These are phyloP conservation scores for Cataglyphis cursor DNA, from an alignment of 2,888 invertebrate species.

Conservation along the genomic window DNA sequence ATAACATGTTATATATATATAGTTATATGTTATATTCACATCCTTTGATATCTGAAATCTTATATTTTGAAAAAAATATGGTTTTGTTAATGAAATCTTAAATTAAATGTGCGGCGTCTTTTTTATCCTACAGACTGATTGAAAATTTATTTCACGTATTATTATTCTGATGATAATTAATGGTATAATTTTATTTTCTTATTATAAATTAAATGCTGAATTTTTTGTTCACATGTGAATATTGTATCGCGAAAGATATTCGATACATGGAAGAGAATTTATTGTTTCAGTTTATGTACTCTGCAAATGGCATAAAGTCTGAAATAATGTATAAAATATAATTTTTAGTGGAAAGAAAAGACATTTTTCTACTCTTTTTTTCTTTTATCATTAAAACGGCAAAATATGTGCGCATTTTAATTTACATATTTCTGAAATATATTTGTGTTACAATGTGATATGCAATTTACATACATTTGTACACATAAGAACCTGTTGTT, in stretches of 20 bases:
- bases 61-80: neutral
- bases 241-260: neutral
- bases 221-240: neutral
- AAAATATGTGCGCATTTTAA: neutral
- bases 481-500: conserved; percentile 17
- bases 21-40: neutral
- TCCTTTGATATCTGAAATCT: neutral
- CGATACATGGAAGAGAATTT: neutral
- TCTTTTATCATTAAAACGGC: neutral
- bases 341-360: neutral
- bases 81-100: neutral
- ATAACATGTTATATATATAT: too few relatives aligned
- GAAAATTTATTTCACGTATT: neutral
- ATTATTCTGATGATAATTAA: neutral
- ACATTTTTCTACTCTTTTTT: neutral
- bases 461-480: conserved; percentile 10
- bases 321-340: neutral
- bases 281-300: neutral
- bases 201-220: neutral
- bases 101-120: neutral
- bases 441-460: neutral
- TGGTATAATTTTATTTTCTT: neutral
- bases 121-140: neutral
- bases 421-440: neutral
- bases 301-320: neutral